Evolutionary conservation across 2,113 vertebrate genomes (phyloP), one percentile per base, ranked within the genome.

Genomic region (Reinhardtius hippoglossoides): DNA sequence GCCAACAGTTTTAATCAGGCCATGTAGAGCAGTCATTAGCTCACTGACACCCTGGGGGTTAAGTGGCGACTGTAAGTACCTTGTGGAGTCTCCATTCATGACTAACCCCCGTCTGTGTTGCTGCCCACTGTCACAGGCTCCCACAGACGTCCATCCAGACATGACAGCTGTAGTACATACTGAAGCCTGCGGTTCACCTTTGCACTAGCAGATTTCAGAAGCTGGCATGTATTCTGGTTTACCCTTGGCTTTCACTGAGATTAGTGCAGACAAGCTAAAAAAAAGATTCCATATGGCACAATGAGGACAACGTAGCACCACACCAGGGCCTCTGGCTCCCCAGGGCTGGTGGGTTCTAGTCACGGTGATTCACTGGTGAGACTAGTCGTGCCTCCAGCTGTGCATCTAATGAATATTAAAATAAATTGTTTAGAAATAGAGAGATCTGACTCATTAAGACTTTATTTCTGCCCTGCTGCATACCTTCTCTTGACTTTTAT

Each of bases 1-100:
- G 16, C 46, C 16, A 18, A 5, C 46, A 50, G 15, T 50, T 61
- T 55, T 20, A 15, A 59, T 12, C 55, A 31, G 26, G 78, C 68
- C 61, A 66, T 83, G 86, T 37, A 79, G 72, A 48, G n/a, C 42
- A 67, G 66, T 88, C 73, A 81, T 88, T 75, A 88, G 87, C 80
- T 91, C 87, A 67, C 1, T 85, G 37, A 84, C 86, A 74, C 60
- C 65, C 66, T 61, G 40, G 13, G 60, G 77, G 66, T 26, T 35
- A 46, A 72, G n/a, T 63, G 58, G 16, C 26, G 21, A 70, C 26
- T 59, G 4, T 68, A 68, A 59, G 55, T 68, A 57, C n/a, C 44
- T 54, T 52, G 48, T 52, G 6, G 35, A 78, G 77, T 60, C 9
- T 73, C 40, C 72, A 65, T 70, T 75, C 74, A 78, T 67, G 64